Conservation (phyloP, 2,113 vertebrate genomes). For the Gadus macrocephalus region DNA sequence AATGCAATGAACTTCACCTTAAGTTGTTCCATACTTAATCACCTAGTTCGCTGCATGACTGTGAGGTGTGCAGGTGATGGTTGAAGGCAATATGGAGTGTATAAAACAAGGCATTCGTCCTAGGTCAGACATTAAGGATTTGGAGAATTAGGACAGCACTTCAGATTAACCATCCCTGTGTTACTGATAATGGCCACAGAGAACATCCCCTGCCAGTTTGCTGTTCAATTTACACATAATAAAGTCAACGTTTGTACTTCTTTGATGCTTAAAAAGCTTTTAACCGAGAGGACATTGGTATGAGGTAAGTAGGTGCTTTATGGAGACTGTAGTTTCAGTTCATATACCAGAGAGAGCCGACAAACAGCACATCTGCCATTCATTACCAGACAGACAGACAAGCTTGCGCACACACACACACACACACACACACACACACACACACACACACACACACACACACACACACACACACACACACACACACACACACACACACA, state of each 20-base stretch:
- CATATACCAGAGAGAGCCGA: constrained; percentile 29
- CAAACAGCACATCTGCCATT: constrained; percentile 56
- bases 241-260: neutral
- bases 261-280: neutral
- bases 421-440: neutral
- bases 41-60: no score
- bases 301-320: constrained; percentile 20
- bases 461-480: neutral
- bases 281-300: constrained; percentile 22
- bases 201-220: neutral
- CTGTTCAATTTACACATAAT: neutral
- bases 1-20: no score
- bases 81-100: no score
- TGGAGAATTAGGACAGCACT: neutral
- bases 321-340: constrained; percentile 10
- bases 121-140: neutral
- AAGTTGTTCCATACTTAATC: no score
- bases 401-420: neutral
- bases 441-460: constrained; percentile 2
- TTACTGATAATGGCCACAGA: neutral
- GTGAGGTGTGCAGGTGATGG: no score
- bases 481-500: neutral
- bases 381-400: constrained; percentile 56
- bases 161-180: neutral
- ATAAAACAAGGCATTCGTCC: neutral